Base-by-base conservation (phyloP, 2,113 vertebrate species). In the Otolemur garnettii region DNA sequence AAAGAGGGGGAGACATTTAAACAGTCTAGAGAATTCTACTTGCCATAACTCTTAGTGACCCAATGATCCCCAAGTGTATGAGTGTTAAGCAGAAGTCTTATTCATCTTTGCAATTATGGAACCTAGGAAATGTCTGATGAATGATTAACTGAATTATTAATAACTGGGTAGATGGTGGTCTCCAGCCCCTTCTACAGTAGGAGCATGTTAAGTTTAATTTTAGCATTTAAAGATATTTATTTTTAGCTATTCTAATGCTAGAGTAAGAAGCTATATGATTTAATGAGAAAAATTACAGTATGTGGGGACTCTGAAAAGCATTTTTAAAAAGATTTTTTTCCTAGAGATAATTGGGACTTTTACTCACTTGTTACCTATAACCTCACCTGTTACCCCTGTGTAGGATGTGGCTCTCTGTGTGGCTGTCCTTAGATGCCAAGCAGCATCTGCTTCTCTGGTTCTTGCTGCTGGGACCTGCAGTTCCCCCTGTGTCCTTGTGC, bases 241-340 rank as follows among this genome's bases (percentile, higher is more conserved):
- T 93, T 96, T 93, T 84, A 97, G 72, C 26, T 75, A 53, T 92
- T 93, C 80, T 83, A 77, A 80, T 81, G 33, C 42, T 78, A 95
- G 74, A 83, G 62, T 60, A 86, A 96, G 81, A 88, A 68, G 35
- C 24, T 84, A 69, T 75, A 24, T 64, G 57, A 69, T 66, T 96
- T 75, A 66, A 66, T 71, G 68, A 89, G 66, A 59, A 97, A 96
- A 96, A 72, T 42, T 45, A 92, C 0, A 90, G 45, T 22, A 72
- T 2, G 17, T 38, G 0, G 93, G 69, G 28, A 35, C 77, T 80
- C 55, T 79, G 42, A 81, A 8, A 74, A 60, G 33, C 22, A 80
- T 78, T 96, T 93, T n/a, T 33, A 69, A 90, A 83, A 35, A 60
- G 17, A 33, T 91, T 59, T 72, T 62, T 66, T 88, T 42, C 62